Evolutionary conservation across 1,140 invertebrate species (phyloP).

Genomic region (Eurosta solidaginis): DNA sequence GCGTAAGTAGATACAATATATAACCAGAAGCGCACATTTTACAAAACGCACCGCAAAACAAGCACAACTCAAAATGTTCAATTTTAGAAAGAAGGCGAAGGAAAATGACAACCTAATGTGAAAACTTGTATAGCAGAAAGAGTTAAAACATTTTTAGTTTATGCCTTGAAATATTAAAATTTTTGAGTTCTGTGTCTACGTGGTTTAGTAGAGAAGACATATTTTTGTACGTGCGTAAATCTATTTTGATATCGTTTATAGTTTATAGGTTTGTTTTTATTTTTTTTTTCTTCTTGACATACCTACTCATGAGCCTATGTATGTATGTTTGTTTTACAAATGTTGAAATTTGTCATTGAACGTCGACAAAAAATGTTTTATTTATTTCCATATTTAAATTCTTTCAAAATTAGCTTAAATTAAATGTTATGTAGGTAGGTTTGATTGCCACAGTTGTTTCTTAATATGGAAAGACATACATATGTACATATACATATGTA

Average conservation of each 20-base stretch:
- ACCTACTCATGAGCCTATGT: not conserved
- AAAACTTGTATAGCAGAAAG: too few species aligned
- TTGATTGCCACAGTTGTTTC: not conserved
- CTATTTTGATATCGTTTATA: too few species aligned
- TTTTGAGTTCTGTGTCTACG: too few species aligned
- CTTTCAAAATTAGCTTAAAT: constrained; percentile 9
- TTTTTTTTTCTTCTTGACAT: not conserved
- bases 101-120: too few species aligned
- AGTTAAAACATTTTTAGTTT: too few species aligned
- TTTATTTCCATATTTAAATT: constrained; percentile 4
- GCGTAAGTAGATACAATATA: not conserved
- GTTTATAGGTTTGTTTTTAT: too few species aligned
- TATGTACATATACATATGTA: not conserved
- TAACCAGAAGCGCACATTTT: not conserved
- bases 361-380: constrained; percentile 43
- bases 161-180: too few species aligned
- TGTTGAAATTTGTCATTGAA: constrained; percentile 52
- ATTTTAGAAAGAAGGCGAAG: too few species aligned
- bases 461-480: not conserved
- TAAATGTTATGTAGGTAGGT: not conserved
- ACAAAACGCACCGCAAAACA: too few species aligned
- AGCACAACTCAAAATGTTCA: too few species aligned
- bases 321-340: not conserved
- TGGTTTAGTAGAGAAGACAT: too few species aligned
- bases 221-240: too few species aligned